Base-by-base conservation (phyloP, 2,888 invertebrate species). In the Beris morrisii region DNA sequence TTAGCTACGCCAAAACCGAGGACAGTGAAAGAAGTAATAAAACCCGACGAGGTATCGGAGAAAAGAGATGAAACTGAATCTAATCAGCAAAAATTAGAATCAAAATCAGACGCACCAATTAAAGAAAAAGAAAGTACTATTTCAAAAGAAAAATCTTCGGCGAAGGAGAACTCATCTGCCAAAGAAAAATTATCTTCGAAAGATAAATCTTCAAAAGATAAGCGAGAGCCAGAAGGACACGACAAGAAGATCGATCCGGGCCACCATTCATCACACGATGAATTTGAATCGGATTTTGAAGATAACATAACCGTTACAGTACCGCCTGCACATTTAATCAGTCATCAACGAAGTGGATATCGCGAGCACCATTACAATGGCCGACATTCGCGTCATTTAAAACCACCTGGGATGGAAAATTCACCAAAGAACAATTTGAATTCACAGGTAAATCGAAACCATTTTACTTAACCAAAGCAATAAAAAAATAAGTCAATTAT, bases 291-390 rank as follows among this genome's bases (percentile, higher is more conserved):
- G 52, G 86, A 86, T 75, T 85, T 81, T 64, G 85, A 85, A 53
- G 84, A 86, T 79, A 84, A 86, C 79, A 83, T 86, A 74, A 85
- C 84, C 64, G 83, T 86, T 70, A 84, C 82, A 71, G 82, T 86
- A 78, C 85, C 86, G 69, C 82, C 81, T 5, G 73, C 76, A 50
- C 75, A 75, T 54, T 45, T 73, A 64, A 74, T 75, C 73, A 73
- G 71, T 59, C 70, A 70, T 45, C 46, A 48, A 13, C 67, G 70
- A 13, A 65, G 70, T 9, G 67, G 55, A 5, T 67, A 66, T 63
- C 69, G 68, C 31, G 73, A 74, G 53, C 69, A 72, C 38, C 70
- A 67, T 56, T 71, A 72, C 31, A 72, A 69, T 45, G 73, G 72
- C 1, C 69, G 72, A 45, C 71, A 71, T 67, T 61, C 69, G 15